Evolutionary conservation across 1,140 invertebrate genomes (phyloP).

Genomic region (Hycleus phaleratus): DNA sequence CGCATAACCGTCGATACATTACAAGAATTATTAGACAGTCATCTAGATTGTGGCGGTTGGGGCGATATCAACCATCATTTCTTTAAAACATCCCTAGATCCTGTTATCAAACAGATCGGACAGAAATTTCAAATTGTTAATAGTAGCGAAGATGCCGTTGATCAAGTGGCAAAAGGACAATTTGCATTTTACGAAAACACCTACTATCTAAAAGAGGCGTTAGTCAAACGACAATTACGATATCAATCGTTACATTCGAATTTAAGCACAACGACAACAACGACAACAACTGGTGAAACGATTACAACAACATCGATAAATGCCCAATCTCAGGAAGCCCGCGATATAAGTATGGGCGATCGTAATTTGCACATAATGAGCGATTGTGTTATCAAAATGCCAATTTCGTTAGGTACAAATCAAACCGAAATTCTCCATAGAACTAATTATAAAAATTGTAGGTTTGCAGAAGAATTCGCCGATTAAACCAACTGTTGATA

Average conservation of each 20-base stretch:
- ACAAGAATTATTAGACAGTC: conserved; percentile 54
- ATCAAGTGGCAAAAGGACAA: conserved; percentile 55
- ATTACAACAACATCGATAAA: no score
- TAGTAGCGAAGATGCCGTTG: conserved; percentile 50
- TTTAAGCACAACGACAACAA: neutral
- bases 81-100: conserved; percentile 59
- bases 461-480: conserved; percentile 73
- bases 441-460: conserved; percentile 2
- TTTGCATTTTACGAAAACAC: conserved; percentile 75
- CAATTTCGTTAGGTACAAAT: conserved; percentile 56
- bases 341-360: conserved; percentile 32
- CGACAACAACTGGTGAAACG: neutral
- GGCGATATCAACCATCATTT: conserved; percentile 58
- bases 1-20: conserved; percentile 69
- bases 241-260: conserved; percentile 20
- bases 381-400: conserved; percentile 71
- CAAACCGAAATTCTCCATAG: neutral
- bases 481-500: conserved; percentile 60
- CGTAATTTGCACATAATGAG: conserved; percentile 69
- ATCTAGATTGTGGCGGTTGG: conserved; percentile 59
- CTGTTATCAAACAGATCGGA: conserved; percentile 55
- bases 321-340: neutral
- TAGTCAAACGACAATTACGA: conserved; percentile 47
- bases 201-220: conserved; percentile 58
- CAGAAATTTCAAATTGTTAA: conserved; percentile 54